Percentiles rank a stretch among this genome's conserved stretches.
phyloP scores from a whole-genome alignment of 2,113 vertebrate species.

The Merops nubicus region DNA sequence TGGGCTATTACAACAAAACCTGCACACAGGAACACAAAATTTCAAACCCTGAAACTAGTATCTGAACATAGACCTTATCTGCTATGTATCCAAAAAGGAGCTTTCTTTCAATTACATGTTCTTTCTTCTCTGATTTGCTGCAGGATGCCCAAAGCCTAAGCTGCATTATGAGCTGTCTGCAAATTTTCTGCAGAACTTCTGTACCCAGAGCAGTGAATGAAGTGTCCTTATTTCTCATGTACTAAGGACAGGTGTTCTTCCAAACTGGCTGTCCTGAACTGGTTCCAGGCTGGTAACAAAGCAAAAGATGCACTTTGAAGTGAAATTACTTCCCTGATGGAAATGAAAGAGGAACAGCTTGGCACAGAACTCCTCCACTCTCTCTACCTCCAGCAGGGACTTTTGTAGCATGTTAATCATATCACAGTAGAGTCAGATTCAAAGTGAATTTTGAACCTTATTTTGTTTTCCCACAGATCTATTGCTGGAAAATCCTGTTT shows the following conservation, averaged over 20 bases:
- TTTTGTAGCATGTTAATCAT: not conserved
- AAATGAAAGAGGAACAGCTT: not conserved
- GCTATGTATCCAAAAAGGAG: not conserved
- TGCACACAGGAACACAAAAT: not conserved
- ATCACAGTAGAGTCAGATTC: not conserved
- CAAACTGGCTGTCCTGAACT: not conserved
- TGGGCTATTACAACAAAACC: not conserved
- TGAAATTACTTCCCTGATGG: not conserved
- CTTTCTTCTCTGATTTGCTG: not conserved
- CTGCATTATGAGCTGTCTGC: not conserved
- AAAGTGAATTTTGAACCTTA: not conserved
- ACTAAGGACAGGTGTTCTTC: not conserved
- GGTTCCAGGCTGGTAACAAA: not conserved
- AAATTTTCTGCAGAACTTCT: not conserved
- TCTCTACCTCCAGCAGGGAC: not conserved
- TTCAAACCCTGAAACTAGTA: not conserved
- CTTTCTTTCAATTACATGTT: not conserved
- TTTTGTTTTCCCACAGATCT: not conserved
- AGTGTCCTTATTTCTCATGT: not conserved
- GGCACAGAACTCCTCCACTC: not conserved
- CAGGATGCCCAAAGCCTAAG: not conserved
- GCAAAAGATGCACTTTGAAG: not conserved
- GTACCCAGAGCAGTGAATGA: not conserved
- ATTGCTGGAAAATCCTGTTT: not conserved
- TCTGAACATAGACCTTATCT: rapidly evolving